Evolutionary conservation across 2,888 invertebrate genomes (phyloP).

Genomic region (Cephus nigrinus): DNA sequence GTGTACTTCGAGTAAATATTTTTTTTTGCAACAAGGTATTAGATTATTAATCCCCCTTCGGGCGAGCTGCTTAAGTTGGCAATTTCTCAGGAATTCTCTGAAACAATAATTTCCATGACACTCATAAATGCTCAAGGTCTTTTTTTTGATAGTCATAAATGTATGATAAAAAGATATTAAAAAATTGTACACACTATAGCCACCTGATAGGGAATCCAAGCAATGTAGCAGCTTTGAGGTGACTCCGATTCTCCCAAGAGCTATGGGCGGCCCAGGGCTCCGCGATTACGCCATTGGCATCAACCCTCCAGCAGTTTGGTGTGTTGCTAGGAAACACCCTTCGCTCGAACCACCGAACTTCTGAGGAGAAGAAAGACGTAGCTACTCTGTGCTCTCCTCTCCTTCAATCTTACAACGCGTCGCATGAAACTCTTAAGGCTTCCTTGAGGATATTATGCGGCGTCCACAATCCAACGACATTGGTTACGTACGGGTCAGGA

Average conservation of each 20-base stretch:
- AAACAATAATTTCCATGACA: not conserved
- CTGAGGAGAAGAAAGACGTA: constrained; percentile 35
- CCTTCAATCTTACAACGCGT: constrained; percentile 43
- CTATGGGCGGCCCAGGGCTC: constrained; percentile 19
- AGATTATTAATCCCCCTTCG: not conserved
- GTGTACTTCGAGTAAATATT: not conserved
- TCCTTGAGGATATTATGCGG: constrained; percentile 19
- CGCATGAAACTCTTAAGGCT: constrained; percentile 29
- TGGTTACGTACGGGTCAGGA: not conserved
- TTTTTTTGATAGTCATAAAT: not conserved
- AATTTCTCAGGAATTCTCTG: not conserved
- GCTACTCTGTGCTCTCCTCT: constrained; percentile 29
- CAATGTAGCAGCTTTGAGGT: not conserved
- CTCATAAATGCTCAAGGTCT: not conserved
- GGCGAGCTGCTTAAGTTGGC: not conserved
- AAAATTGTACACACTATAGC: not conserved
- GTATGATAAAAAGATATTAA: not conserved
- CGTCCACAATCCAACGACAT: not conserved
- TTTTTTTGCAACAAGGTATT: not conserved
- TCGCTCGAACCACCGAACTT: constrained; percentile 49
- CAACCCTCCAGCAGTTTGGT: constrained; percentile 57
- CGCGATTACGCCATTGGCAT: constrained; percentile 47
- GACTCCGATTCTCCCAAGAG: not conserved
- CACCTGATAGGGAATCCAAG: not conserved
- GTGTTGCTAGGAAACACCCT: constrained; percentile 64